A percentile compares a stretch with the other conserved stretches of the same genome.
Conservation (phyloP, 2,113 vertebrate genomes). For the Clinocottus analis region DNA sequence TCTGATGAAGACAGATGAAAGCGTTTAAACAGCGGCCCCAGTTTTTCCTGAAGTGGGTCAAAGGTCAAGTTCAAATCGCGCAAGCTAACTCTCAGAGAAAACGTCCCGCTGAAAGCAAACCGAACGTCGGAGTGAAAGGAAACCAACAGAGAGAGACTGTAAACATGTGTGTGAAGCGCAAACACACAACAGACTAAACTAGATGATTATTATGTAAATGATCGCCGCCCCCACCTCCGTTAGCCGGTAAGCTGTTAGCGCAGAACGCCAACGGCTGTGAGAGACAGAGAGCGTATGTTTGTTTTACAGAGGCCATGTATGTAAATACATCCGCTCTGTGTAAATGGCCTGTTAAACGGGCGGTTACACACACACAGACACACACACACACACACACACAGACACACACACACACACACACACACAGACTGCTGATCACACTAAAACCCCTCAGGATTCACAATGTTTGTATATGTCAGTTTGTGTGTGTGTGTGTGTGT, state of each 20-base stretch:
- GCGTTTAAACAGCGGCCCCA: constrained; percentile 13
- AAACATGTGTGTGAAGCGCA: neutral
- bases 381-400: constrained; percentile 20
- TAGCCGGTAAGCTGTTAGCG: constrained; percentile 25
- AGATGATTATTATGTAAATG: constrained; percentile 22
- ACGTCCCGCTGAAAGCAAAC: neutral
- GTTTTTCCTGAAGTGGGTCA: neutral
- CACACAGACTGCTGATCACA: constrained; percentile 39
- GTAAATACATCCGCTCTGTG: constrained; percentile 59
- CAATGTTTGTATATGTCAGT: neutral
- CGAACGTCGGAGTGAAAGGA: neutral
- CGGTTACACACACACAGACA: constrained; percentile 25
- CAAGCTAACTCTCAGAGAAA: neutral
- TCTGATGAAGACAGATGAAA: constrained; percentile 22
- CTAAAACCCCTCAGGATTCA: constrained; percentile 5
- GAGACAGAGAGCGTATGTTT: constrained; percentile 36
- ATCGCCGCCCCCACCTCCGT: neutral
- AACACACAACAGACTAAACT: neutral
- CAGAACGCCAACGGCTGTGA: constrained; percentile 3
- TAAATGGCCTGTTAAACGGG: constrained; percentile 53
- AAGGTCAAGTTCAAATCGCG: constrained; percentile 25
- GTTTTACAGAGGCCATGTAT: constrained; percentile 46
- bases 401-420: constrained; percentile 30
- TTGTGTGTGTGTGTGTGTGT: neutral
- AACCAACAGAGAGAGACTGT: neutral